Evolutionary conservation across 2,797 vertebrate species (phyloP).

Genomic region (Sebastes wilsoni): DNA sequence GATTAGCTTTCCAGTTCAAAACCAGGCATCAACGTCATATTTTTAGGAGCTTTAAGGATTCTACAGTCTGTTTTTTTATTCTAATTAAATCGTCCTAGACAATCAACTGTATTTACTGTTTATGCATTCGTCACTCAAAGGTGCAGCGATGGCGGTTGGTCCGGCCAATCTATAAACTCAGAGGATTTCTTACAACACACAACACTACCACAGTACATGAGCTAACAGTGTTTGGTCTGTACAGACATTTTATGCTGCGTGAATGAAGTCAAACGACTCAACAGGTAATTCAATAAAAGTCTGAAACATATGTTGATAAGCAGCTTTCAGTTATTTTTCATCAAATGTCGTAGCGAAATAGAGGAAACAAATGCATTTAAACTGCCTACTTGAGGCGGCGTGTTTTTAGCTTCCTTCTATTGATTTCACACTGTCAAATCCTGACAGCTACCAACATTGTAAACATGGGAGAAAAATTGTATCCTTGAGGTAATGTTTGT

Average conservation of each 20-base stretch:
- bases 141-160: conserved; percentile 32
- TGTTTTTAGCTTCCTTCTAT: neutral
- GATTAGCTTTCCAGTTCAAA: conserved; percentile 33
- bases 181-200: conserved; percentile 50
- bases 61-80: conserved; percentile 36
- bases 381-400: conserved; percentile 4
- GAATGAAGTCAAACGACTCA: conserved; percentile 33
- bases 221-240: conserved; percentile 37
- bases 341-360: neutral
- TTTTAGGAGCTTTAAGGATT: conserved; percentile 50
- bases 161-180: conserved; percentile 45
- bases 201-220: conserved; percentile 15
- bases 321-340: conserved; percentile 2
- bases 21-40: neutral
- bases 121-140: conserved; percentile 38
- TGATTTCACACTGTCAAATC: conserved; percentile 15
- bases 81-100: conserved; percentile 64
- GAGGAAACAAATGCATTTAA: conserved; percentile 37
- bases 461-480: neutral
- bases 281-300: conserved; percentile 85
- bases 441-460: neutral
- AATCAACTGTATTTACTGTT: conserved; percentile 52
- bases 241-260: conserved; percentile 18
- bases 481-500: neutral
- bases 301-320: conserved; percentile 84